phyloP scores from a whole-genome alignment of 64 coral and sea anemone species.

The Montipora efflorescens region DNA sequence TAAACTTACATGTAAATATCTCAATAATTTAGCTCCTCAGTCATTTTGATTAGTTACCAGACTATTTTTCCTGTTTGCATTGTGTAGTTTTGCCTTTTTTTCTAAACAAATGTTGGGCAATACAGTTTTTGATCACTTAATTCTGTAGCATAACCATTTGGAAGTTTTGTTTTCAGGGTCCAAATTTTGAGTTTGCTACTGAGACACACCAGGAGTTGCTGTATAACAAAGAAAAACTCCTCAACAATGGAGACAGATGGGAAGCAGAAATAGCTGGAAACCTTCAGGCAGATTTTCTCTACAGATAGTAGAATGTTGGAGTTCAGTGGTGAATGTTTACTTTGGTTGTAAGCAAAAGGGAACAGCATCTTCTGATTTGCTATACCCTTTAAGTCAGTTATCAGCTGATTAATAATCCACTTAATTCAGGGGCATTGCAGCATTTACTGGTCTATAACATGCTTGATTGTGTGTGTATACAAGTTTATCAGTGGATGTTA shows the following conservation, averaged over 20 bases:
- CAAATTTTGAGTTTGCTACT: conserved; percentile 98
- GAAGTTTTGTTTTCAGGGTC: conserved; percentile 58
- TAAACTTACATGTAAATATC: too few relatives aligned
- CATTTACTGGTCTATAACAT: too few relatives aligned
- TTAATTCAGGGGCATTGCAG: too few relatives aligned
- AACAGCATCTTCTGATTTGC: not conserved
- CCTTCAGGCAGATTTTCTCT: conserved; percentile 91
- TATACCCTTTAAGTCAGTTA: not conserved
- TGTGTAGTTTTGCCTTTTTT: too few relatives aligned
- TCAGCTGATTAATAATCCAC: too few relatives aligned
- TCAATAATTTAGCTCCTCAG: too few relatives aligned
- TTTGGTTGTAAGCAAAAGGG: not conserved
- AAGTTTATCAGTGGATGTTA: too few relatives aligned
- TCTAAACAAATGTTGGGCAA: too few relatives aligned
- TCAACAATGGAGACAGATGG: conserved; percentile 94
- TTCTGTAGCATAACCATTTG: not conserved
- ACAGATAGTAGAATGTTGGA: conserved; percentile 60
- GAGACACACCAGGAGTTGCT: conserved; percentile 94
- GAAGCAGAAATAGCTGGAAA: conserved; percentile 93
- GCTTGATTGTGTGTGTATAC: too few relatives aligned
- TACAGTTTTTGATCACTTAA: too few relatives aligned
- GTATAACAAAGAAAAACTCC: conserved; percentile 93
- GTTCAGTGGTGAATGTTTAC: not conserved
- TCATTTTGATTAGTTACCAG: too few relatives aligned
- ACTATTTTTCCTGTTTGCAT: too few relatives aligned